These are phyloP conservation scores for Nicator chloris DNA, from an alignment of 2,113 vertebrate genomes.

Conservation along the genomic window DNA sequence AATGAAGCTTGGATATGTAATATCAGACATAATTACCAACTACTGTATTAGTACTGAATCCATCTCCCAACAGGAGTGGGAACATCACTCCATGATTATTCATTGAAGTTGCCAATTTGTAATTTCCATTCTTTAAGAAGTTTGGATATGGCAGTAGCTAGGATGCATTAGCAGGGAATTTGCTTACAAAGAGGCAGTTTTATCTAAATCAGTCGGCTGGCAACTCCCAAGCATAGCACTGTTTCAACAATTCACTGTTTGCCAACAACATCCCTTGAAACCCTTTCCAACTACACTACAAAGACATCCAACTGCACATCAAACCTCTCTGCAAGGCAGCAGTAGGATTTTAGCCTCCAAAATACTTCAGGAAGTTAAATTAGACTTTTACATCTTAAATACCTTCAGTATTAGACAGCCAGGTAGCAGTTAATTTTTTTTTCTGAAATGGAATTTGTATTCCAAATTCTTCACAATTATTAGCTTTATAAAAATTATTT, in stretches of 20 bases:
- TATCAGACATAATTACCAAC: neutral
- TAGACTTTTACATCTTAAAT: neutral
- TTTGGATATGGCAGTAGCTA: neutral
- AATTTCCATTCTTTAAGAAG: neutral
- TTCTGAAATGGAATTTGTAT: neutral
- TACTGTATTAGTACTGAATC: neutral
- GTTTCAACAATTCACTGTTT: neutral
- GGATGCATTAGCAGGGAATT: neutral
- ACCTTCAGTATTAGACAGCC: neutral
- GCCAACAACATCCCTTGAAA: neutral
- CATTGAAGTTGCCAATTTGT: accelerated
- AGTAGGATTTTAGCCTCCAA: neutral
- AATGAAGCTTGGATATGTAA: neutral
- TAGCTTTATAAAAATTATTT: neutral
- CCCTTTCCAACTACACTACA: neutral
- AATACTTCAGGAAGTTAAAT: neutral
- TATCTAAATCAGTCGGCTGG: neutral
- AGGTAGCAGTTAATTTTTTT: neutral
- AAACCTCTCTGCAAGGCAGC: neutral
- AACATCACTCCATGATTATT: neutral
- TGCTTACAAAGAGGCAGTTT: neutral
- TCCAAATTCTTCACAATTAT: neutral
- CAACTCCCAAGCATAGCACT: neutral
- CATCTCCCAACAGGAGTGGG: neutral
- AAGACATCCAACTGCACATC: neutral